Evolutionary conservation across 2,888 invertebrate genomes (phyloP).

Genomic region (Reticulitermes lucifugus): DNA sequence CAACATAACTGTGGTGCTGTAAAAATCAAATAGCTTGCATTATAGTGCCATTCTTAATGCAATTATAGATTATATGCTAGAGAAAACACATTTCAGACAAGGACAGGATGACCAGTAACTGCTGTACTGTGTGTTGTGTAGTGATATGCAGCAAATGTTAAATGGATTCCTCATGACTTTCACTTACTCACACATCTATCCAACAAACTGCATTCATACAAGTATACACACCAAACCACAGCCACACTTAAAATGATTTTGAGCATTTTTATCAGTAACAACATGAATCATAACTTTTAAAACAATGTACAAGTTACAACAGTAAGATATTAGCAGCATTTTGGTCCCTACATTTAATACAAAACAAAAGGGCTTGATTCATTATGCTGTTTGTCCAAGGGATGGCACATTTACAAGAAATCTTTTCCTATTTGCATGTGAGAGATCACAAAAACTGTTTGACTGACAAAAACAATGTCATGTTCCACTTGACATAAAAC

Average conservation of each 20-base stretch:
- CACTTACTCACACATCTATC: too few relatives aligned
- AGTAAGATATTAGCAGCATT: conserved; percentile 26
- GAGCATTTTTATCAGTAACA: conserved; percentile 34
- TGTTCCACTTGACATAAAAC: background rate
- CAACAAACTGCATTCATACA: background rate
- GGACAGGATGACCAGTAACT: too few relatives aligned
- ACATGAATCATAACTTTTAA: conserved; percentile 14
- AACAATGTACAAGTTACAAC: conserved; percentile 18
- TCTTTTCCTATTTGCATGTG: background rate
- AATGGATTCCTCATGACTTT: background rate
- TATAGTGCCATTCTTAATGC: too few relatives aligned
- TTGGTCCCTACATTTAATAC: conserved; percentile 32
- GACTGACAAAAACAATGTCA: conserved; percentile 2
- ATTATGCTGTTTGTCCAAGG: background rate
- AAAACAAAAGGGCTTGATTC: background rate
- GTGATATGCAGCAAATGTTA: background rate
- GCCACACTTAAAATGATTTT: conserved; percentile 20
- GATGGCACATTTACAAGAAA: conserved; percentile 23
- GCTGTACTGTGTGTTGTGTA: background rate
- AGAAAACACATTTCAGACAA: too few relatives aligned
- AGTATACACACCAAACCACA: conserved; percentile 20
- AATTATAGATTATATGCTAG: too few relatives aligned
- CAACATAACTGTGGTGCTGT: too few relatives aligned
- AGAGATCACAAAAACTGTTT: background rate
- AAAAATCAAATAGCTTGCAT: too few relatives aligned